Evolutionary conservation across 2,797 vertebrate genomes (phyloP), one percentile per base, ranked within the genome.

Genomic region (Anableps anableps): DNA sequence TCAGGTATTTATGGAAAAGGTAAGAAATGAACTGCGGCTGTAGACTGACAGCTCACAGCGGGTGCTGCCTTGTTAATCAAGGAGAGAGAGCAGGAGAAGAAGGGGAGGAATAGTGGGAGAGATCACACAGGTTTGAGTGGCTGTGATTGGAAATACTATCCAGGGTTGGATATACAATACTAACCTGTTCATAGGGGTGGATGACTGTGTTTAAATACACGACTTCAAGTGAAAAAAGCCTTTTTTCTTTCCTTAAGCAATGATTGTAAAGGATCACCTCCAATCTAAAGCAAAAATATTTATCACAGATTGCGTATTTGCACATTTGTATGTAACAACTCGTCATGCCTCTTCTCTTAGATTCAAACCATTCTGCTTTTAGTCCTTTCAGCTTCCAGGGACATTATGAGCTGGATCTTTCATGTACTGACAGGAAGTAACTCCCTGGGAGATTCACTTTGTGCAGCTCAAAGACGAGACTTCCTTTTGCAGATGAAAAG

Each of bases 401-500:
- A 83, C 73, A 77, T 88, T 85, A 86, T 85, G 81, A 90, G 82
- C 78, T 31, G 72, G 43, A 68, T 84, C 76, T 83, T 86, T 86
- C 72, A 77, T 90, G 84, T 88, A 80, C 53, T 76, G 86, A 83
- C 76, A 86, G 79, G 83, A 85, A 85, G 76, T 34, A 23, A 82
- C 80, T 78, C 85, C 81, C 82, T n/a, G 74, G 41, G 82, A 88
- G 70, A 86, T 79, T 77, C 38, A 80, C 77, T 84, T 58, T 68
- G 10, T 51, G 66, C 78, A 74, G 72, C 83, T 88, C 82, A 85
- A 86, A 91, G 71, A 81, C 60, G 48, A 87, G 84, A 83, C 86
- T 89, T 91, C 87, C 83, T 88, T 85, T 83, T 78, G 29, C 74
- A 89, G 85, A 90, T 92, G 86, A 91, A 90, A 89, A 87, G 89